Percentiles rank a stretch among this genome's conserved stretches.
Conservation (phyloP, 1,140 invertebrate genomes). For the Contarinia nasturtii region DNA sequence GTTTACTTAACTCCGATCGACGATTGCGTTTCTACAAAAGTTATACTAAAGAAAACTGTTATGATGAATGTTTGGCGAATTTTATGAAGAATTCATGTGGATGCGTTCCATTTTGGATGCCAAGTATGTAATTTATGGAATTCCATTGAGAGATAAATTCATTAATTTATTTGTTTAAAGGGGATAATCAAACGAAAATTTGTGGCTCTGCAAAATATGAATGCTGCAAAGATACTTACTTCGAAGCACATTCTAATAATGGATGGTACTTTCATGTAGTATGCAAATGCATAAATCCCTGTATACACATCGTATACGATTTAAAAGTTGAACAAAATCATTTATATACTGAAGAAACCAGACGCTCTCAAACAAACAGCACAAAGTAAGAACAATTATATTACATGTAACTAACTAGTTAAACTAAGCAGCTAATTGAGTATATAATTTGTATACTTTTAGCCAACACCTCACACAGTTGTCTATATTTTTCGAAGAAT, state of each 20-base stretch:
- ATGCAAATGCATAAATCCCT: no score
- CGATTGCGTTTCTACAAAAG: constrained; percentile 13
- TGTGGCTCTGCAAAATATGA: no score
- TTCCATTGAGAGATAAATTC: not conserved
- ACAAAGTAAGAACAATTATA: no score
- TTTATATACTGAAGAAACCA: no score
- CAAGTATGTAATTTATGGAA: constrained; percentile 25
- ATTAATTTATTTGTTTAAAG: constrained; percentile 14
- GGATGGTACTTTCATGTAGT: no score
- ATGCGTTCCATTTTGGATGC: constrained; percentile 43
- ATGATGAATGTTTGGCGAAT: constrained; percentile 42
- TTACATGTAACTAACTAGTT: no score
- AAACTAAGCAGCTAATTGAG: no score
- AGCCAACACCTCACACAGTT: constrained; percentile 21
- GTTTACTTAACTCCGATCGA: not conserved
- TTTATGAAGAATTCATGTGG: constrained; percentile 31
- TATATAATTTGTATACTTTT: constrained; percentile 9
- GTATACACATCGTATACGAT: no score
- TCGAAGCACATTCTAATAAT: no score
- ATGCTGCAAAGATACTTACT: no score
- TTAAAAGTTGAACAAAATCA: no score
- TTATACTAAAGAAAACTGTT: constrained; percentile 41
- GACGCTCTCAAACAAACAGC: no score
- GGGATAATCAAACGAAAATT: constrained; percentile 13
- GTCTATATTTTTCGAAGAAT: constrained; percentile 30